Base-by-base conservation (phyloP, 2,888 invertebrate species). In the Cremastobaeus sp. region DNA sequence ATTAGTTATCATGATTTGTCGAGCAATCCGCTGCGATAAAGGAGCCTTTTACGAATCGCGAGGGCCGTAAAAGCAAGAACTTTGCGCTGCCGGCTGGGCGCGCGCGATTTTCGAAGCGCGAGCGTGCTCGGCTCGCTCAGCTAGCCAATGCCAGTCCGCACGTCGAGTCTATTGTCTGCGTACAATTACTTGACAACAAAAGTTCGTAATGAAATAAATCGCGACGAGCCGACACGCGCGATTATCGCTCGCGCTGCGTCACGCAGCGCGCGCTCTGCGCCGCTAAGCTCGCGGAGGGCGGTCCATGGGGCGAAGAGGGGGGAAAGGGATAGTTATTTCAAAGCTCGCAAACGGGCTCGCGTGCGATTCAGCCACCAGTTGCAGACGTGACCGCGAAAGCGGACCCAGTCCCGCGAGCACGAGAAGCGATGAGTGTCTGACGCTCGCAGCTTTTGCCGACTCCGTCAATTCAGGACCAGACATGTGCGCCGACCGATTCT, bases 281-380 rank as follows among this genome's bases (percentile, higher is more conserved):
- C 50, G 68, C 74, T 69, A 11, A 34, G 47, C 34, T 37, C 73
- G 12, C 20, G 34, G 35, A 35, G 41, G 32, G 30, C 35, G 32
- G n/a, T 6, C 25, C 35, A 14, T 37, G 45, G 41, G 37, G 50
- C 6, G 9, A 32, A n/a, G 11, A 6, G 9, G 18, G 62, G 41
- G 54, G 35, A 20, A 65, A 41, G 37, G 64, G 60, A 66, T 30
- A 81, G 81, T 81, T 81, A 83, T 62, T 41, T 55, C 69, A 74
- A 77, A 79, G 80, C 79, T 79, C 66, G 72, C 54, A 70, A 65
- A 76, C 41, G 71, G 70, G 74, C 77, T 79, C 76, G 74, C 76
- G 76, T 75, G 76, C 76, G 79, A 77, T 76, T 80, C 79, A 59
- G 81, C 85, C 85, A 85, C 84, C 84, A 86, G 85, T 86, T 85